Conservation (phyloP, 2,888 invertebrate species). For the Opisthograptis luteolata region DNA sequence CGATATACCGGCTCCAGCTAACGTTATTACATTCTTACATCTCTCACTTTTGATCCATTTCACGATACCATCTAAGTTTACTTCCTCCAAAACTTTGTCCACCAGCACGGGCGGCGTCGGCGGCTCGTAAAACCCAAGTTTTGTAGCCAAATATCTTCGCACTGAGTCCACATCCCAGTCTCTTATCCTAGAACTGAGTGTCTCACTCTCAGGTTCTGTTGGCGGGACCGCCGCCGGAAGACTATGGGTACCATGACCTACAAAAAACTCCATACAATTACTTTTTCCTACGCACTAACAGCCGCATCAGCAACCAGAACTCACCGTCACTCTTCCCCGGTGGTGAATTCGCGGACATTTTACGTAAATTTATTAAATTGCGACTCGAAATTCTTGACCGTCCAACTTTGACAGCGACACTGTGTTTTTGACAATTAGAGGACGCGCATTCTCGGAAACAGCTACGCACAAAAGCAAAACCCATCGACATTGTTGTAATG, state of each 20-base stretch:
- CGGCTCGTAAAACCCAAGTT: constrained; percentile 84
- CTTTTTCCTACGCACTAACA: constrained; percentile 18
- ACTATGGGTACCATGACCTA: constrained; percentile 61
- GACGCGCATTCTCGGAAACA: constrained; percentile 64
- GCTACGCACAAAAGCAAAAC: constrained; percentile 24
- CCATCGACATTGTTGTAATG: background rate
- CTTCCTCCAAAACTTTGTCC: constrained; percentile 86
- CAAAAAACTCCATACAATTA: constrained; percentile 28
- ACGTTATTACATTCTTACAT: constrained; percentile 94
- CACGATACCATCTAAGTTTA: constrained; percentile 90
- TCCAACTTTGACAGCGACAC: constrained; percentile 68
- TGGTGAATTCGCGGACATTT: constrained; percentile 78
- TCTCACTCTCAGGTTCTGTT: constrained; percentile 60
- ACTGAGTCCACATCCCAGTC: constrained; percentile 86
- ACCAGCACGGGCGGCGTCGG: constrained; percentile 59
- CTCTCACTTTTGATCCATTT: constrained; percentile 90
- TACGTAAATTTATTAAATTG: constrained; percentile 65
- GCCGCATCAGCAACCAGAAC: constrained; percentile 29
- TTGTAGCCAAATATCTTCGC: constrained; percentile 86
- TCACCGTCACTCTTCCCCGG: constrained; percentile 75
- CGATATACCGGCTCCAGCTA: constrained; percentile 98
- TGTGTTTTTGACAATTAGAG: constrained; percentile 43
- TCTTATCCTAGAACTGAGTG: constrained; percentile 61
- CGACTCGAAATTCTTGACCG: constrained; percentile 71
- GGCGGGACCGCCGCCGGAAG: constrained; percentile 62